These are phyloP conservation scores for Palythoa grandis DNA, from an alignment of 92 coral and sea anemone genomes.

Conservation along the genomic window DNA sequence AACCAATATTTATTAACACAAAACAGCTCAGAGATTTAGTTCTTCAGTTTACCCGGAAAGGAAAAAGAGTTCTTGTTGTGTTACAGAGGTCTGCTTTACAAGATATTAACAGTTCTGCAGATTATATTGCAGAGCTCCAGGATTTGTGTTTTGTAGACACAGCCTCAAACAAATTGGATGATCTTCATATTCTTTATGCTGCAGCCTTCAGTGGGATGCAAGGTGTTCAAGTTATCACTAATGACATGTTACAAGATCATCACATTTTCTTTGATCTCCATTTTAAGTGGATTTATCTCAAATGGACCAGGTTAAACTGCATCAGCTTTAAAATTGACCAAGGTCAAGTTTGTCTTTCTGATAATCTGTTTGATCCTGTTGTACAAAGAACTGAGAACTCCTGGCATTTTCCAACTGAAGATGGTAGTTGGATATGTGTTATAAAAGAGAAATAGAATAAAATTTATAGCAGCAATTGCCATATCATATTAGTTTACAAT, in stretches of 20 bases:
- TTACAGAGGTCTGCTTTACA: slow-evolving; percentile 62
- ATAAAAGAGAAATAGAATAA: neutral
- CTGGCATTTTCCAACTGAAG: slow-evolving; percentile 86
- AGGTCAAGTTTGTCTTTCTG: slow-evolving; percentile 45
- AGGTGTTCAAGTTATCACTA: slow-evolving; percentile 67
- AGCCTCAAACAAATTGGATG: slow-evolving; percentile 55
- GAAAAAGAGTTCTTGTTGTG: slow-evolving; percentile 74
- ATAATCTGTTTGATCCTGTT: slow-evolving; percentile 82
- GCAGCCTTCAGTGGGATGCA: slow-evolving; percentile 80
- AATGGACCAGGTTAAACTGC: slow-evolving; percentile 87
- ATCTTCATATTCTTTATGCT: slow-evolving; percentile 84
- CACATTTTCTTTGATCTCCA: slow-evolving; percentile 67
- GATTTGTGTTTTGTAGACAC: slow-evolving; percentile 32
- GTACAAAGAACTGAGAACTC: slow-evolving; percentile 73
- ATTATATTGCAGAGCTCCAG: slow-evolving; percentile 45
- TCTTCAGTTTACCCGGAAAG: slow-evolving; percentile 57
- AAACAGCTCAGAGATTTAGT: slow-evolving; percentile 56
- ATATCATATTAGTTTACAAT: too few relatives aligned
- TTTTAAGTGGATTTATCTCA: slow-evolving; percentile 69
- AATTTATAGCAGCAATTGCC: neutral
- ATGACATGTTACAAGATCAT: slow-evolving; percentile 89
- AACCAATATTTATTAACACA: slow-evolving; percentile 53
- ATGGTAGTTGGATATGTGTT: slow-evolving; percentile 90
- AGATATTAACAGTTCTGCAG: slow-evolving; percentile 49
- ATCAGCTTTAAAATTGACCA: slow-evolving; percentile 59